Base-by-base conservation (phyloP, 2,797 vertebrate species). In the Betta splendens region DNA sequence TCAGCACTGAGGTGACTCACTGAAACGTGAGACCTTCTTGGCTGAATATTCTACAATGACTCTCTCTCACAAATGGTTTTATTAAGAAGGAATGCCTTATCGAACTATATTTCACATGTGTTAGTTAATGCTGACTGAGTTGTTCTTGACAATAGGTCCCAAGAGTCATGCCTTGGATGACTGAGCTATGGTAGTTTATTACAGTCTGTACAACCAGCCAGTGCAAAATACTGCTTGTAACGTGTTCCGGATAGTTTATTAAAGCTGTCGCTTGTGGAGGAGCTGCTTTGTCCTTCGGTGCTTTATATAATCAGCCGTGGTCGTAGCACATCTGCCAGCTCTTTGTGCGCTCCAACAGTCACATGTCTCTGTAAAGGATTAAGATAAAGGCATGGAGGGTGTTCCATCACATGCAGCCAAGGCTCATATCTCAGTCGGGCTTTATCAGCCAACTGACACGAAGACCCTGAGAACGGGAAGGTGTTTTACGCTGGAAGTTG, bases 321-420 rank as follows among this genome's bases (percentile, higher is more conserved):
- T n/a, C n/a, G n/a, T n/a, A n/a, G n/a, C n/a, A n/a, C n/a, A n/a
- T n/a, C n/a, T n/a, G n/a, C n/a, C n/a, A n/a, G n/a, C n/a, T n/a
- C n/a, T n/a, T n/a, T n/a, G n/a, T n/a, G n/a, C n/a, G n/a, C n/a
- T n/a, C n/a, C n/a, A n/a, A 60, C 35, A 56, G 10, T 47, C 16
- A 8, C 1, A 0, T 9, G 35, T 70, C 8, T 35, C 9, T 29
- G 45, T 12, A 16, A 64, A 31, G 10, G 1, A 10, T 73, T 50
- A 33, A 85, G 87, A 89, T 86, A 87, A 89, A 72, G 55, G 26
- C 12, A 25, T 26, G 21, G 4, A 58, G 81, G 81, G 81, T 81
- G 84, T 74, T 72, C 67, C 64, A 39, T 25, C 72, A 70, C 53
- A 80, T 72, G 67, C 18, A 20, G 15, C 13, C 18, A 22, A 40